Base-by-base conservation (phyloP, 2,113 vertebrate species). In the Bagarius yarrelli region DNA sequence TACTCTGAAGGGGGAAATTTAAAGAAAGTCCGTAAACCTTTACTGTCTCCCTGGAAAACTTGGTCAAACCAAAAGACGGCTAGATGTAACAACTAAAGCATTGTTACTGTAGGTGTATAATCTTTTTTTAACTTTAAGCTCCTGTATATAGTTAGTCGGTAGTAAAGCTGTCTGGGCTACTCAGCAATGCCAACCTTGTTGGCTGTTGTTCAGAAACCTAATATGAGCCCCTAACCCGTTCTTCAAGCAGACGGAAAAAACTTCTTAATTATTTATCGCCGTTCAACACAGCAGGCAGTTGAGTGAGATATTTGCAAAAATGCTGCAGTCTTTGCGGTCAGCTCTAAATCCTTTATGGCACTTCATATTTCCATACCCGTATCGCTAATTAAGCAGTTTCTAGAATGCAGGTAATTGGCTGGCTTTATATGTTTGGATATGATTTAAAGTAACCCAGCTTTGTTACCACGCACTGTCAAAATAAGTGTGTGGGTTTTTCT, bases 211-310 rank as follows among this genome's bases (percentile, higher is more conserved):
- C 34, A 76, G 83, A 81, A 84, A 84, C 83, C 23, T 64, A 77
- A 84, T 81, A 81, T 30, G 9, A 64, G 63, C 73, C 23, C 52
- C 44, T 59, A 19, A 56, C 44, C 60, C 52, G 34, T 78, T 64
- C 76, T 74, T 52, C 63, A 11, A 44, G 44, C 84, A 79, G 61
- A 76, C 53, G 80, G 76, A 82, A 47, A 82, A 82, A 47, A 82
- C 56, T 60, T 70, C 64, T 85, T 63, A 85, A 82, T 82, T 70
- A 85, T 85, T 82, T 82, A 85, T 80, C 36, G 61, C 36, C 75
- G 13, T 70, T 71, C 61, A 55, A 73, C 50, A 73, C 70, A 19
- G 56, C 40, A 82, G 71, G 36, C 40, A 18, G 76, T 57, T 40
- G 32, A 61, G 32, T 19, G 40, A 53, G 67, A 75, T 78, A 72